Base-by-base conservation (phyloP, 2,888 invertebrate species). In the Antheraea yamamai region DNA sequence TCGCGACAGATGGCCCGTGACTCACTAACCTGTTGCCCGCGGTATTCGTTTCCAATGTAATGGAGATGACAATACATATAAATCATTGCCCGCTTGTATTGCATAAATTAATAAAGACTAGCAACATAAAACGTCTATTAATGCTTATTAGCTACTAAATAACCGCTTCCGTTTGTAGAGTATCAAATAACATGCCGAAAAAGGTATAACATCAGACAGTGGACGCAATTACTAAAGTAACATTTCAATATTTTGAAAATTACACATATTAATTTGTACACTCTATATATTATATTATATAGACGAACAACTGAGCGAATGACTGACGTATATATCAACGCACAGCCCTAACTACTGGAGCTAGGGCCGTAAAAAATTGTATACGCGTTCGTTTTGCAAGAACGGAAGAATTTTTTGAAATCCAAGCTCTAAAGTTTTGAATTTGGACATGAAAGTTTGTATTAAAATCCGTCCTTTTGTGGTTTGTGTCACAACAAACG, bases 1-100 rank as follows among this genome's bases (percentile, higher is more conserved):
- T 92, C 90, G 91, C 91, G 89, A 91, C 94, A 94, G 93, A 93
- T 95, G 94, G 94, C 88, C 84, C 79, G 81, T 94, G 94, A 95
- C 83, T 95, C 94, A 95, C 89, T 79, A 92, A 94, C 94, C 91
- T 89, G 94, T 90, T 90, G 80, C 81, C 82, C 79, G 78, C 81
- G 81, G 85, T 87, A 87, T 89, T 84, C 83, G 87, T 88, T 88
- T 87, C 89, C 88, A 89, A 87, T 90, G 88, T 87, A 88, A 91
- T 89, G 88, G 87, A 92, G 84, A 91, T 85, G 85, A 86, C 83
- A 88, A 88, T 87, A 86, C 84, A 83, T 86, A 89, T 89, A 87
- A 90, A 89, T 88, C 84, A 88, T 85, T 82, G 80, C 68, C 58
- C 58, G 73, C 70, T 73, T 70, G 73, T 73, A 78, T 82, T 79